phyloP scores from a whole-genome alignment of 2,797 vertebrate genomes.

The Phylloscopus collybita region DNA sequence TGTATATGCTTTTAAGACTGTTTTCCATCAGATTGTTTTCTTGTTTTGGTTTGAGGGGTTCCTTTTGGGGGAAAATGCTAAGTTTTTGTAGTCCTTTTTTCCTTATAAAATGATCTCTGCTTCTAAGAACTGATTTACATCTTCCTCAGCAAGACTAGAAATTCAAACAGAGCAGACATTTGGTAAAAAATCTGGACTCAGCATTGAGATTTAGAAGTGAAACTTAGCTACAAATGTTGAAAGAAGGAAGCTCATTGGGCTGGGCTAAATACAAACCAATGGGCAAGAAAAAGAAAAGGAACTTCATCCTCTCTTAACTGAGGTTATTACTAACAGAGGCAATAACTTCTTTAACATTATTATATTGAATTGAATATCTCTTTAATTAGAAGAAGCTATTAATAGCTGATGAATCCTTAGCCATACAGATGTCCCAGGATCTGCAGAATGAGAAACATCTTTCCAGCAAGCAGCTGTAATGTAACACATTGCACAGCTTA shows the following conservation, averaged over 20 bases:
- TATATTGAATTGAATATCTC: not conserved
- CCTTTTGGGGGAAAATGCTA: not conserved
- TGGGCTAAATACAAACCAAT: not conserved
- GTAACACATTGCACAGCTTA: conserved; percentile 6
- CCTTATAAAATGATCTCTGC: not conserved
- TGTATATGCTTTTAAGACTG: not conserved
- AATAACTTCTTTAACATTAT: not conserved
- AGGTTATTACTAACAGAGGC: not conserved
- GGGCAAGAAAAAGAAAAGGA: not conserved
- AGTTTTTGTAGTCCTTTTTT: not conserved
- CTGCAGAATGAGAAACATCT: conserved; percentile 42
- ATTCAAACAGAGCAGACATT: not conserved
- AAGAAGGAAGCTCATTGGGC: not conserved
- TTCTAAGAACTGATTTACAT: not conserved
- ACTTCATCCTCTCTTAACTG: not conserved
- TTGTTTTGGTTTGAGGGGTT: not conserved
- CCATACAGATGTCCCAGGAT: not conserved
- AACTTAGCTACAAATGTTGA: not conserved
- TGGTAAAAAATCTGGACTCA: not conserved
- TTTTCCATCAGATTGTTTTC: not conserved
- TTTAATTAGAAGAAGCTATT: conserved; percentile 35
- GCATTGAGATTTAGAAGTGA: not conserved
- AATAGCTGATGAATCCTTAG: conserved; percentile 5
- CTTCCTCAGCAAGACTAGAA: not conserved
- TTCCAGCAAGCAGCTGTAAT: conserved; percentile 21